Evolutionary conservation across 2,113 vertebrate species (phyloP).

Genomic region (Pyxicephalus adspersus): DNA sequence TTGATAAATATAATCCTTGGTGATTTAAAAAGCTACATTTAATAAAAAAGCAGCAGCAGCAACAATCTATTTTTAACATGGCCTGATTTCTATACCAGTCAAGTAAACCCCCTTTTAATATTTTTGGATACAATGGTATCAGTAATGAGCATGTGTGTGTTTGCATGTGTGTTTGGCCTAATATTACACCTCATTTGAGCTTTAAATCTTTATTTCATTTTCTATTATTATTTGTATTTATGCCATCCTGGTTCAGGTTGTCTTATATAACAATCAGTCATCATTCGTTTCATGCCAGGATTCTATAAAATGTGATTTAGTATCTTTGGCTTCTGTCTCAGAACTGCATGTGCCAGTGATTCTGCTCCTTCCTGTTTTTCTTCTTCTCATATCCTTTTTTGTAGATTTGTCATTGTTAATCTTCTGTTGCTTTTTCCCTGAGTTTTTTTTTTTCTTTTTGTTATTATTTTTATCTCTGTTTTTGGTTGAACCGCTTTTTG

Average conservation of each 20-base stretch:
- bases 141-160: too few species aligned
- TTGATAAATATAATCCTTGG: too few species aligned
- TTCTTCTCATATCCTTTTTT: slow-evolving; percentile 37
- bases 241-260: slow-evolving; percentile 15
- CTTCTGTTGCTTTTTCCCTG: slow-evolving; percentile 20
- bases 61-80: too few species aligned
- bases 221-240: slow-evolving; percentile 9
- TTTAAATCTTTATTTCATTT: background rate
- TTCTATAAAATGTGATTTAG: slow-evolving; percentile 26
- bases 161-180: too few species aligned
- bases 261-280: slow-evolving; percentile 43
- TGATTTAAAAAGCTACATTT: too few species aligned
- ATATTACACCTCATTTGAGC: background rate
- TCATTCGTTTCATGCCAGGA: slow-evolving; percentile 29
- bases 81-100: too few species aligned
- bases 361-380: slow-evolving; percentile 40
- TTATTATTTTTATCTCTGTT: background rate
- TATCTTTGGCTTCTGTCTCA: slow-evolving; percentile 41
- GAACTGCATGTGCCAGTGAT: slow-evolving; percentile 37
- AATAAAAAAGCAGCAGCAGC: too few species aligned
- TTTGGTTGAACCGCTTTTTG: background rate
- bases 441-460: background rate
- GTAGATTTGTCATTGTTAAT: slow-evolving; percentile 36
- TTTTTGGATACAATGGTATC: too few species aligned
- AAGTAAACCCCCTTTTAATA: too few species aligned